phyloP scores from a whole-genome alignment of 2,797 vertebrate species.

The Trichosurus vulpecula region DNA sequence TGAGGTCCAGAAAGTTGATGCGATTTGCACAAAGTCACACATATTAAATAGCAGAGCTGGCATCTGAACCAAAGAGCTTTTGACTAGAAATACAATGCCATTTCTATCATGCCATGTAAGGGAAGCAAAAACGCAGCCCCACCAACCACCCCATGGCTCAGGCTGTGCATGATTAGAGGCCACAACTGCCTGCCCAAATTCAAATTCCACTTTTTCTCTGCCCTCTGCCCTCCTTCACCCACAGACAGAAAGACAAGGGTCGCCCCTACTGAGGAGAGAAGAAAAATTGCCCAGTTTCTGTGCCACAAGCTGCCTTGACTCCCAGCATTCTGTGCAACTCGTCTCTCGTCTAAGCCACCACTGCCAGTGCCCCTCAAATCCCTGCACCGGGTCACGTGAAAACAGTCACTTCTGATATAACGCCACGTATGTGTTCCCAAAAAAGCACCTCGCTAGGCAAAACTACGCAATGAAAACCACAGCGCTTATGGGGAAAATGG shows the following conservation, averaged over 20 bases:
- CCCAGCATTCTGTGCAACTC: neutral
- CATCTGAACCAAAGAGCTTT: neutral
- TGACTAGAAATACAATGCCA: neutral
- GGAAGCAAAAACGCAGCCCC: neutral
- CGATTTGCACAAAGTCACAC: neutral
- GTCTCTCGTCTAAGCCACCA: neutral
- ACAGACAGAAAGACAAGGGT: neutral
- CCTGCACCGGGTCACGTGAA: neutral
- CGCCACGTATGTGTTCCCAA: neutral
- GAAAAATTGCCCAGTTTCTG: neutral
- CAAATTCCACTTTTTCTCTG: neutral
- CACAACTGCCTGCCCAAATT: neutral
- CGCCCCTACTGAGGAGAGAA: neutral
- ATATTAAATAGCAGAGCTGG: neutral
- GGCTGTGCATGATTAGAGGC: neutral
- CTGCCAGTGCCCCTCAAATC: neutral
- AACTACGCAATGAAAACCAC: neutral
- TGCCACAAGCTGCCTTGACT: neutral
- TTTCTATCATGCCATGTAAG: neutral
- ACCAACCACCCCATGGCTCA: neutral
- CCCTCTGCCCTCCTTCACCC: neutral
- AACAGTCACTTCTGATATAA: neutral
- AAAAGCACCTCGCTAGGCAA: neutral
- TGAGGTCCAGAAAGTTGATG: neutral
- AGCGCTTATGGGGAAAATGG: neutral